Base-by-base conservation (phyloP, 2,113 vertebrate genomes). In the Talpa occidentalis region DNA sequence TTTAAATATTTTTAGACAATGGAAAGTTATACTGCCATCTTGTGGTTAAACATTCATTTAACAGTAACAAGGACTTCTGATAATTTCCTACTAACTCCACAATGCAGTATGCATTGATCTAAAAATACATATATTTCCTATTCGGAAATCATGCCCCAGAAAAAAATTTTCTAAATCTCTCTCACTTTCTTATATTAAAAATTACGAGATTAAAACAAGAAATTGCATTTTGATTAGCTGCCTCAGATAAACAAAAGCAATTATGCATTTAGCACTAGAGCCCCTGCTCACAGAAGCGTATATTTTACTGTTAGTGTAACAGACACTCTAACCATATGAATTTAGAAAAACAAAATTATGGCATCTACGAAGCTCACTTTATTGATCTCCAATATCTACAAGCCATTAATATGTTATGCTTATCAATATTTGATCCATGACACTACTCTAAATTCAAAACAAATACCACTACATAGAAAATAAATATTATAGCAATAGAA, bases 11-110 rank as follows among this genome's bases (percentile, higher is more conserved):
- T 88, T 90, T 24, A 94, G 30, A 49, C 16, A 81, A 35, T 32
- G 59, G 73, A 93, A 96, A 67, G 90, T 95, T 94, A 94, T 90
- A 88, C 84, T 97, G 96, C 96, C 96, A 97, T 95, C 96, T 95
- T 88, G 96, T 97, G 96, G 93, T 74, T 47, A 81, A 83, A 92
- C 78, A 21, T 96, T 95, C 62, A 47, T 47, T 87, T 93, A 88
- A 88, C 67, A 90, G 35, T 74, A 69, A 19, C n/a, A 64, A 88
- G 42, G 16, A 77, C 7, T 77, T 49, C 15, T 2, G 37, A 1
- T 60, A 62, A 11, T n/a, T 93, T 77, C 42, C 15, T 49, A 77
- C 19, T 74, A 44, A 94, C 64, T 74, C 24, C 32, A 76, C 60
- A 79, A 10, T 19, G 87, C 26, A 62, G 4, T 90, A 15, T 22